Base-by-base conservation (phyloP, 2,113 vertebrate species). In the Mustela nigripes region DNA sequence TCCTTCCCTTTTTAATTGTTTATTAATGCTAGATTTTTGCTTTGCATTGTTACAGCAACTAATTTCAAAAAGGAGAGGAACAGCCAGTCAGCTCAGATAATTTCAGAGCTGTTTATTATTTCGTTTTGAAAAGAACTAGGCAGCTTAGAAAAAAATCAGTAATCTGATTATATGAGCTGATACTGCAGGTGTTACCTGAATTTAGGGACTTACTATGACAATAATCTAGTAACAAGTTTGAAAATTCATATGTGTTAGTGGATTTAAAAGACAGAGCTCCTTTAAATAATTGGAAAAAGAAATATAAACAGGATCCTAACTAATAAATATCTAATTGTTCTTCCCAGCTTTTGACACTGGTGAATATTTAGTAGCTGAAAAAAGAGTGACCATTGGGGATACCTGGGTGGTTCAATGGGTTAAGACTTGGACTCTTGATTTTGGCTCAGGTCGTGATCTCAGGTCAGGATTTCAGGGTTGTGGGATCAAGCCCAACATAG, bases 251-350 rank as follows among this genome's bases (percentile, higher is more conserved):
- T 7, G 9, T 79, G 15, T 86, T 69, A 56, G 28, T 90, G 11
- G 2, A 73, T 91, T 94, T 95, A 78, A 78, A 94, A 96, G 71
- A 36, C 11, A 39, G 45, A 60, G 24, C 31, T 76, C 19, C 45
- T 91, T 94, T 91, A 90, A 91, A 69, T 92, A 97, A 71, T 93
- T 84, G 22, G 14, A 31, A 50, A 69, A 71, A 88, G 31, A 62
- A 92, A 80, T 78, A 95, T 11, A 94, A 82, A 63, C 36, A 88
- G 39, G 10, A 88, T 48, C 14, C 48, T 95, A 50, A 92, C 26
- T 67, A 87, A 84, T 83, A 58, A 90, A 39, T 80, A 42, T 50
- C 9, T 65, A 80, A 80, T 94, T 86, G 10, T 62, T 65, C 50
- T 89, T 65, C 19, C 42, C 10, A 95, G 18, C 8, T 56, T 92